Evolutionary conservation across 2,113 vertebrate genomes (phyloP), one percentile per base, ranked within the genome.

Genomic region (Cyanocitta stelleri): DNA sequence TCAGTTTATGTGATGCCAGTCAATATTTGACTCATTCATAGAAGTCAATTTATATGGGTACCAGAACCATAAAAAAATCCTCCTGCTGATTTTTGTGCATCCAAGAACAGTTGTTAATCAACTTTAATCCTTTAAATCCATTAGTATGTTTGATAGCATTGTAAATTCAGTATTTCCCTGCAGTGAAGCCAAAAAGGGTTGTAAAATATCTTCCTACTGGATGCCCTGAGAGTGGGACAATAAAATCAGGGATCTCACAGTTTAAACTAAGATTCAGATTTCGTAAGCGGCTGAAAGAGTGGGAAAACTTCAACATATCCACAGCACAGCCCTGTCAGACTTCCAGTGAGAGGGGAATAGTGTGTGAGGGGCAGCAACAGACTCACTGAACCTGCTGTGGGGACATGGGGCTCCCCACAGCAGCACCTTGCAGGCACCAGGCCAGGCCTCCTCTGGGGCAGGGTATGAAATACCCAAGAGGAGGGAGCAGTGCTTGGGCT

Each of bases 361-460:
- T 21, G 27, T 2, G 6, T 12, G 46, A 54, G 66, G 29, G 35
- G 48, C 35, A 67, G 78, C 56, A 55, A 29, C 13, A 9, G 51
- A 35, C 5, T n/a, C 30, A 69, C 37, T 33, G 81, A 56, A 8
- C 32, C 8, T 56, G 2, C 6, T 2, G 24, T 0, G 3, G 59
- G 73, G 21, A 39, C n/a, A 3, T 0, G 6, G 82, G 10, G 16
- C 6, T 52, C 11, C 43, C 37, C 1, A 0, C 26, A 11, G 35
- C 29, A 32, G 54, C 20, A 12, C 39, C 49, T 35, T 0, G 0
- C 7, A 6, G 59, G 35, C 3, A 0, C 7, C 29, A 32, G 55
- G 26, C 35, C 27, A 55, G 41, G 26, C 18, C 24, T 58, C 26
- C 17, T 24, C 18, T 13, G 20, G 61, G 26, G 12, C 54, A 58